A percentile compares a stretch with the other conserved stretches of the same genome.
These are phyloP conservation scores for Ericerus pela DNA, from an alignment of 1,140 invertebrate species.

Conservation along the genomic window DNA sequence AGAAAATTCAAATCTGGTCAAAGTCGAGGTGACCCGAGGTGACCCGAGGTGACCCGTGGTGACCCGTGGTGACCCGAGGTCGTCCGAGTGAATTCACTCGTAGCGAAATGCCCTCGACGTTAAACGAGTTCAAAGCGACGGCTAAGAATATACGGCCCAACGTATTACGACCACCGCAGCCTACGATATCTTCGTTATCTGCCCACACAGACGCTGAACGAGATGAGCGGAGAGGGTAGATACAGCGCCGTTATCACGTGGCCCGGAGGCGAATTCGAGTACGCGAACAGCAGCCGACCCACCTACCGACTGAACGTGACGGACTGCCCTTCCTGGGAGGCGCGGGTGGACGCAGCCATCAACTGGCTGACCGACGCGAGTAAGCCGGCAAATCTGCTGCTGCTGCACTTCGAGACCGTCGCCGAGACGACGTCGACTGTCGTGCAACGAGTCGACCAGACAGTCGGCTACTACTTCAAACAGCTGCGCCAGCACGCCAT, in stretches of 20 bases:
- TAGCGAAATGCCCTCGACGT: no score
- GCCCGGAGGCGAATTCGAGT: conserved; percentile 38
- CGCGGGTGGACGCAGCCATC: conserved; percentile 42
- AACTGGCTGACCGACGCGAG: conserved; percentile 44
- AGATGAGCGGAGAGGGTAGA: conserved; percentile 32
- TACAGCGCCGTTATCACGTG: conserved; percentile 45
- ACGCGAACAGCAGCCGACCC: conserved; percentile 33
- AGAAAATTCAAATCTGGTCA: no score
- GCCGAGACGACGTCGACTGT: conserved; percentile 48
- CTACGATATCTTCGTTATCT: not conserved
- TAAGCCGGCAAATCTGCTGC: conserved; percentile 44
- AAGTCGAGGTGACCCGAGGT: no score
- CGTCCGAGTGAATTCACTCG: no score
- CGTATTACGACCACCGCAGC: not conserved
- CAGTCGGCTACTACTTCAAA: conserved; percentile 40
- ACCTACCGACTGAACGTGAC: conserved; percentile 37
- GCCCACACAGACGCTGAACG: conserved; percentile 36
- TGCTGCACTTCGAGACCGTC: conserved; percentile 52
- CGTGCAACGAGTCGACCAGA: conserved; percentile 37
- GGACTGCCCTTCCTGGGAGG: conserved; percentile 33
- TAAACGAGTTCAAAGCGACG: no score
- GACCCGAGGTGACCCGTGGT: no score
- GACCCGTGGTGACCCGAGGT: no score
- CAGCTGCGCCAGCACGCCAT: conserved; percentile 31
- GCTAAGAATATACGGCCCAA: no score